Percentiles rank a stretch among this genome's conserved stretches.
These are phyloP conservation scores for Taeniopygia guttata DNA, from an alignment of 2,797 vertebrate genomes.

Conservation along the genomic window DNA sequence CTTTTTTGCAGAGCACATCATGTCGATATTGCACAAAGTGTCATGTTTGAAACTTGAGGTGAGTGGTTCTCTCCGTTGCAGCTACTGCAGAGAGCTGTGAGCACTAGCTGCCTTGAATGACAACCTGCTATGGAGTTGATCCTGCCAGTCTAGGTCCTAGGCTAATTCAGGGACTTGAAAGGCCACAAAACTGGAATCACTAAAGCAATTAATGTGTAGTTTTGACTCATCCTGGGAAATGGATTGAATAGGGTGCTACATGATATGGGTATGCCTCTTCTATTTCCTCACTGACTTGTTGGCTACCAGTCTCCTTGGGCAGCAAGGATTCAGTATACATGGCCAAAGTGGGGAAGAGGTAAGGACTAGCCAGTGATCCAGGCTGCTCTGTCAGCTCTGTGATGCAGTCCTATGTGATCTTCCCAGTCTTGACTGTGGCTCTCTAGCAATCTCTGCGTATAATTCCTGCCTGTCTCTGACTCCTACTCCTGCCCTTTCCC, in stretches of 20 bases:
- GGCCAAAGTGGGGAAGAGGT: not conserved
- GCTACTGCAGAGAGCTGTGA: not conserved
- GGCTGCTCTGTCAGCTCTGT: not conserved
- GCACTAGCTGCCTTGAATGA: not conserved
- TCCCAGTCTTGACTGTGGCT: not conserved
- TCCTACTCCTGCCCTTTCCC: not conserved
- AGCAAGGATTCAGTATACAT: not conserved
- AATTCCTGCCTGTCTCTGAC: not conserved
- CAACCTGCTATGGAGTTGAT: not conserved
- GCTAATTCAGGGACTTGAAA: not conserved
- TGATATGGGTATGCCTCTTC: not conserved
- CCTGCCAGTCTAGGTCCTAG: not conserved
- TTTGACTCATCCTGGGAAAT: not conserved
- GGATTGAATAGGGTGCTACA: not conserved
- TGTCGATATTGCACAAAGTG: fast-evolving
- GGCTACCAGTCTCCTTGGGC: not conserved
- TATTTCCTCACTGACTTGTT: not conserved
- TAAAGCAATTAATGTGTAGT: not conserved
- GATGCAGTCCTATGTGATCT: not conserved
- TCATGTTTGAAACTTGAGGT: not conserved
- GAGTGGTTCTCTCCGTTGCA: not conserved
- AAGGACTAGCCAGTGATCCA: not conserved
- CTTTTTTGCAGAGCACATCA: not conserved
- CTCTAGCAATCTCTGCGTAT: not conserved
- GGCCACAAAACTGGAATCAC: not conserved